Base-by-base conservation (phyloP, 2,797 vertebrate genomes). In the Phataginus tricuspis region DNA sequence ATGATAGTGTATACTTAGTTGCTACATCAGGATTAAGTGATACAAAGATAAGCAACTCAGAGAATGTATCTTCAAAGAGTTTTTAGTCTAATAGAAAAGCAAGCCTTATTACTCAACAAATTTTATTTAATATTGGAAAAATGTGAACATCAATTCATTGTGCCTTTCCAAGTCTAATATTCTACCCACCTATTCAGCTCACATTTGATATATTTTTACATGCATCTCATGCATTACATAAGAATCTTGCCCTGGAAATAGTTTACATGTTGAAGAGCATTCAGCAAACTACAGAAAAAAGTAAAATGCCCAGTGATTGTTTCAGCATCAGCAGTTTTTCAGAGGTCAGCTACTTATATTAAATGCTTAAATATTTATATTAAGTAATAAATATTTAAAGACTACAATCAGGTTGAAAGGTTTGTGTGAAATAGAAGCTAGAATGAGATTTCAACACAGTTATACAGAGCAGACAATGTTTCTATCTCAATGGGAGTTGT, bases 321-420 rank as follows among this genome's bases (percentile, higher is more conserved):
- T 82, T 90, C 34, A 63, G 34, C 16, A 95, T 92, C 39, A 95
- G 82, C 34, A 90, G 29, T 87, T 94, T 91, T 93, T 92, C 77
- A 71, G 72, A 95, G 92, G 64, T 93, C 57, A 95, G 63, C 61
- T 94, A 83, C 57, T 16, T 95, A 75, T 94, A 96, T 97, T 96
- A 97, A 96, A 90, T 75, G 53, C 59, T 97, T 90, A 96, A 97
- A 94, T 97, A 97, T 96, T 96, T 97, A 97, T 96, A 61, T 91
- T 59, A 94, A 69, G 5, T 64, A 68, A 83, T 97, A 93, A 97
- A 96, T 96, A 96, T 95, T 96, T 97, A 92, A 98, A 86, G 13
- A 86, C 27, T 93, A 82, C 37, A 87, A 51, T 82, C 27, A 55
- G 21, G 85, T 88, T 92, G 51, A 87, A 94, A 75, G 15, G 2